Percentiles rank a stretch among this genome's conserved stretches.
phyloP scores from a whole-genome alignment of 1,140 invertebrate species.

The Zaprionus lachaisei region DNA sequence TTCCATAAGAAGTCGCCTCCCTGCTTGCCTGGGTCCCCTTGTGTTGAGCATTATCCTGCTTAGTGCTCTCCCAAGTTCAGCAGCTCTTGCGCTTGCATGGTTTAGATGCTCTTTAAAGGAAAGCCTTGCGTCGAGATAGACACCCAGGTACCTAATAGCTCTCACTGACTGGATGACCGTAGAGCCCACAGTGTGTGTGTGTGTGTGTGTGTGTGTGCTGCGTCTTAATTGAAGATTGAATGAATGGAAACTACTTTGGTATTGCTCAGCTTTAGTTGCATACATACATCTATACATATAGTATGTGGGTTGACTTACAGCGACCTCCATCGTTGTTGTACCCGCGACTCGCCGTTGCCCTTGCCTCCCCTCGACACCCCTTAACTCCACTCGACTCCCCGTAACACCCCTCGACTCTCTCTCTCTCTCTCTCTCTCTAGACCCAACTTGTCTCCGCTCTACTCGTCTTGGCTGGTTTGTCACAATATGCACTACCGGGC shows the following conservation, averaged over 20 bases:
- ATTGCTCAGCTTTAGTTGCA: background rate
- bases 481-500: conserved; percentile 54
- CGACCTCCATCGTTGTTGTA: background rate
- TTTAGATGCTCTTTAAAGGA: too few relatives aligned
- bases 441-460: background rate
- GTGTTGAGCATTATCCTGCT: too few relatives aligned
- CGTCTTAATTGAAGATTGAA: conserved; percentile 48
- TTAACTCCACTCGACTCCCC: background rate
- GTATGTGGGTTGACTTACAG: conserved; percentile 9
- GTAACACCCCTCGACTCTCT: background rate
- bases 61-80: too few relatives aligned
- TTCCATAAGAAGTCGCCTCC: too few relatives aligned
- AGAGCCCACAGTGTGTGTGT: too few relatives aligned
- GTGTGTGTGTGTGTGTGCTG: background rate
- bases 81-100: too few relatives aligned
- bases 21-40: too few relatives aligned
- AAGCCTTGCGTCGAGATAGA: too few relatives aligned
- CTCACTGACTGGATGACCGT: too few relatives aligned
- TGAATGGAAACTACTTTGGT: conserved; percentile 17
- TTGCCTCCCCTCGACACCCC: background rate
- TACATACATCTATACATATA: background rate
- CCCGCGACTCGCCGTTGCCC: background rate
- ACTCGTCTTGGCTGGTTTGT: conserved; percentile 27
- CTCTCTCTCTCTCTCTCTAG: too few relatives aligned
- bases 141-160: too few relatives aligned